Base-by-base conservation (phyloP, 2,888 invertebrate species). In the Rhingia campestris region DNA sequence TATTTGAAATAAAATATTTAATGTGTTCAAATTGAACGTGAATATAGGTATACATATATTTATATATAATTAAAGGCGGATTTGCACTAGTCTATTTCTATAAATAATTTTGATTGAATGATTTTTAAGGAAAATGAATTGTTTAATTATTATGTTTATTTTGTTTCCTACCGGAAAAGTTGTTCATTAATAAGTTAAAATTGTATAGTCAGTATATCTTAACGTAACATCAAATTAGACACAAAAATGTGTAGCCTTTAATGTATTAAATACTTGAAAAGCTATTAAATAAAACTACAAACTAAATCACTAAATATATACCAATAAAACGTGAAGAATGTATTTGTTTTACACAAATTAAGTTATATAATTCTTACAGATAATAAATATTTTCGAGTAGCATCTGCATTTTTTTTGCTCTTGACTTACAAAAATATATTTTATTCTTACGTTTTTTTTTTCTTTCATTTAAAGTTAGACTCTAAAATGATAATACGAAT, bases 1-100 rank as follows among this genome's bases (percentile, higher is more conserved):
- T 66, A 75, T 75, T 75, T 66, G 9, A 66, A 75, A 75, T 66
- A 51, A 80, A 67, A 79, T 51, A 72, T 47, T 51, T 66, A 70
- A 2, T 54, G 54, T 35, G 51, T 63, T 74, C 56, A n/a, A 61
- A 54, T 53, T 67, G 53, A 51, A 74, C 69, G 61, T 67, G 43
- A 58, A 69, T 74, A 77, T 63, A 77, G 12, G 66, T 22, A 45
- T 72, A 51, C 32, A 58, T 58, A 12, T 51, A n/a, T 75, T 37
- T 72, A 43, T 39, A 58, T 58, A 12, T 51, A 33, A 33, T 37
- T 37, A 43, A 66, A 67, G 66, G 73, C 61, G 32, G 49, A 63
- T 74, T 67, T 67, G 41, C 58, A 61, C 63, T 74, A 63, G 33
- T 67, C 35, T 53, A 37, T 61, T 51, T 54, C 37, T 47, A 33